Evolutionary conservation across 2,113 vertebrate genomes (phyloP).

Genomic region (Gavialis gangeticus): DNA sequence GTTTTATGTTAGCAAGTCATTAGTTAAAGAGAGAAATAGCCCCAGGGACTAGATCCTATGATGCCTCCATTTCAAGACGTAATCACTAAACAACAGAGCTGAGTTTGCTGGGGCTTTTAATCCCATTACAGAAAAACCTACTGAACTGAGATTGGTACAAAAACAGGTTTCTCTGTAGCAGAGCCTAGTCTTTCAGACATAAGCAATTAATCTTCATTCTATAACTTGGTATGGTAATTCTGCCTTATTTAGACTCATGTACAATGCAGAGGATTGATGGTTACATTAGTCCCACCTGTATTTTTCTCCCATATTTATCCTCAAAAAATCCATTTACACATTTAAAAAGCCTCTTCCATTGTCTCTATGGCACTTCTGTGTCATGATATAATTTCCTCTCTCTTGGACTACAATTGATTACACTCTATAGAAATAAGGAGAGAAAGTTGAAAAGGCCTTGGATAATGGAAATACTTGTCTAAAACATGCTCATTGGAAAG

Average conservation of each 20-base stretch:
- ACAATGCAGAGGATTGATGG: slow-evolving; percentile 39
- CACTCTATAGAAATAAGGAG: neutral
- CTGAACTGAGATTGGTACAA: too few relatives aligned
- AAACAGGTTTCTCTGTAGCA: neutral
- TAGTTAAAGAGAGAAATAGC: too few relatives aligned
- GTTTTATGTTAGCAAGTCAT: too few relatives aligned
- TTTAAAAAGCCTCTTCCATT: slow-evolving; percentile 1
- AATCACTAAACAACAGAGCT: neutral
- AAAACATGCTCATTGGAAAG: neutral
- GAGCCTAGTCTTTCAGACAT: neutral
- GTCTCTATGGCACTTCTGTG: neutral
- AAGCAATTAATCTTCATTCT: neutral
- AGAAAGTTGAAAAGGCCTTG: slow-evolving; percentile 31
- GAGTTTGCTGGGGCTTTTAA: neutral
- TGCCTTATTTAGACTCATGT: neutral
- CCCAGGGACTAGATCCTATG: too few relatives aligned
- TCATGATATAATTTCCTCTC: neutral
- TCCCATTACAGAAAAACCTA: neutral
- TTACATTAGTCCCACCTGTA: neutral
- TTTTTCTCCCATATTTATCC: neutral
- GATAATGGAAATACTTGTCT: slow-evolving; percentile 7
- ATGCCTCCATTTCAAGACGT: too few relatives aligned
- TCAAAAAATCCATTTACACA: slow-evolving; percentile 22
- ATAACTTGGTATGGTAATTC: neutral
- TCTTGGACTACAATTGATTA: slow-evolving; percentile 27